These are phyloP conservation scores for Pluvianellus socialis DNA, from an alignment of 2,113 vertebrate species.

Conservation along the genomic window DNA sequence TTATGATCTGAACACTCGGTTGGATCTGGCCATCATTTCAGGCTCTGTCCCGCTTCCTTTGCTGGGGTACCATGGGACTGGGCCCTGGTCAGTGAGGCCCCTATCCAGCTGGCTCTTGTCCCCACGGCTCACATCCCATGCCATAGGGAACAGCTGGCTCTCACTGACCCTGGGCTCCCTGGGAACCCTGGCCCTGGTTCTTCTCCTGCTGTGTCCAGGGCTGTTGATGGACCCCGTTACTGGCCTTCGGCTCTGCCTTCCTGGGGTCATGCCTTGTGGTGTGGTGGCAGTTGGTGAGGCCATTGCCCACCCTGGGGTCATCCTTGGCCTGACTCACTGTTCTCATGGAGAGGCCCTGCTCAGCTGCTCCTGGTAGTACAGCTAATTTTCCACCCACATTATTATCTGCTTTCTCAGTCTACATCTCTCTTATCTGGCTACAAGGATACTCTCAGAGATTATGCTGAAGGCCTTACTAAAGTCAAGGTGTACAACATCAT, in stretches of 20 bases:
- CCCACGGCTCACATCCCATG: rapidly evolving
- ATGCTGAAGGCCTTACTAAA: neutral
- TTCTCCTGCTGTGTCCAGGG: neutral
- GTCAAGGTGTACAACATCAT: neutral
- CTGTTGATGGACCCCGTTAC: neutral
- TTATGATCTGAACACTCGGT: neutral
- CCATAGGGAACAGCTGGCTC: neutral
- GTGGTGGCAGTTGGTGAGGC: rapidly evolving
- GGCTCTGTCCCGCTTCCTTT: neutral
- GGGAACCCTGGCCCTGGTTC: neutral
- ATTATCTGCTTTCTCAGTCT: neutral
- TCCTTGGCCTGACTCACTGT: neutral
- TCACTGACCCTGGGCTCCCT: neutral
- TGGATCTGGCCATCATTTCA: neutral
- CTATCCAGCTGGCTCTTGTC: neutral
- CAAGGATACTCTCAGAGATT: neutral
- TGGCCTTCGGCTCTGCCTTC: neutral
- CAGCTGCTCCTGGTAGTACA: neutral
- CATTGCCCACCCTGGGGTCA: neutral
- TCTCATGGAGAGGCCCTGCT: neutral
- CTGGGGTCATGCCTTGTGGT: neutral
- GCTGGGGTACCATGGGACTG: neutral
- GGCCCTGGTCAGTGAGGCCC: neutral
- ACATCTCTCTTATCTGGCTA: neutral
- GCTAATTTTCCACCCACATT: neutral